A percentile compares a stretch with the other conserved stretches of the same genome.
These are phyloP conservation scores for Molossus alvarezi DNA, from an alignment of 2,797 vertebrate genomes.

Conservation along the genomic window DNA sequence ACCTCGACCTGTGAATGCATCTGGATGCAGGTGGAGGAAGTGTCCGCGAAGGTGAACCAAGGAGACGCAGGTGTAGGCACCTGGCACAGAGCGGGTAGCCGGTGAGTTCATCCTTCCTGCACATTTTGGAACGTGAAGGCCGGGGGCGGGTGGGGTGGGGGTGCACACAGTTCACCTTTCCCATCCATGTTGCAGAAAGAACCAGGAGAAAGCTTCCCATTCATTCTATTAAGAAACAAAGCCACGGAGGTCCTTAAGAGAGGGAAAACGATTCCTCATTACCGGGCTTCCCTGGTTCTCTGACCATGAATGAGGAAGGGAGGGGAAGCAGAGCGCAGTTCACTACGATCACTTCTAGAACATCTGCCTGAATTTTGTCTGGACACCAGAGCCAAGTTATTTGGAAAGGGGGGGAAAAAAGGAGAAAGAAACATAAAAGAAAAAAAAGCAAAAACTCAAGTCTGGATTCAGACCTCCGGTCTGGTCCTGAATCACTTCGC, in stretches of 20 bases:
- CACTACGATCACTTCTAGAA: not conserved
- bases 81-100: not conserved
- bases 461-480: not conserved
- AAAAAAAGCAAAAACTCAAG: not conserved
- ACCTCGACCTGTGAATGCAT: not conserved
- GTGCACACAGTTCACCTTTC: too few species aligned
- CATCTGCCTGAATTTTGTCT: not conserved
- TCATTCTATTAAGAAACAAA: not conserved
- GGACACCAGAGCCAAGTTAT: not conserved
- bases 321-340: not conserved
- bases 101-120: not conserved
- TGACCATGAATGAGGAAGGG: not conserved
- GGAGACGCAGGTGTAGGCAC: not conserved
- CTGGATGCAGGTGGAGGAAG: not conserved
- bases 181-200: not conserved
- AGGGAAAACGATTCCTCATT: not conserved
- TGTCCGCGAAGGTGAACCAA: fast-evolving
- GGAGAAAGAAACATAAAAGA: too few species aligned
- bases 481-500: not conserved
- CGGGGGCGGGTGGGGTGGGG: not conserved
- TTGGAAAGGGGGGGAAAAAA: not conserved
- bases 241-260: not conserved
- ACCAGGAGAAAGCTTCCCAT: not conserved
- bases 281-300: not conserved
- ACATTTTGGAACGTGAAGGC: not conserved